Evolutionary conservation across 2,113 vertebrate species (phyloP).

Genomic region (Oreocharis arfaki): DNA sequence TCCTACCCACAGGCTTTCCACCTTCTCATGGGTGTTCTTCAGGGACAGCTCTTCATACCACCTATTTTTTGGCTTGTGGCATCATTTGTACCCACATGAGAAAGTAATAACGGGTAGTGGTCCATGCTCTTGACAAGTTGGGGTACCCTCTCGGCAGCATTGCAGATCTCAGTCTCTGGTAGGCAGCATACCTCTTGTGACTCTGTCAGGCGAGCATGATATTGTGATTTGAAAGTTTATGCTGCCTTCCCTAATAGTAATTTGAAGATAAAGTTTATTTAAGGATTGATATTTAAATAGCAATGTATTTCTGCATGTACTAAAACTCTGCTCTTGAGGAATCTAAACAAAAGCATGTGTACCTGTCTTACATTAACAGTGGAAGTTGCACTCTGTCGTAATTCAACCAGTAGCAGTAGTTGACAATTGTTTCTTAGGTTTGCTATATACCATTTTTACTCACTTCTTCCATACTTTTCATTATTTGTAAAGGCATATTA

Average conservation of each 20-base stretch:
- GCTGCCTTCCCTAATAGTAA: not conserved
- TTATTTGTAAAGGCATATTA: not conserved
- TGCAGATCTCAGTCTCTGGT: no score
- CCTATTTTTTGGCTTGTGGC: not conserved
- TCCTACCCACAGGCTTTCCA: not conserved
- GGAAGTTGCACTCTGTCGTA: not conserved
- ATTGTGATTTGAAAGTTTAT: not conserved
- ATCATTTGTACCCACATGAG: not conserved
- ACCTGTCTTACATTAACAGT: not conserved
- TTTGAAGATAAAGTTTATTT: not conserved
- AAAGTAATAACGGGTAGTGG: accelerated
- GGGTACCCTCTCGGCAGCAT: not conserved
- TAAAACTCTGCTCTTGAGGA: not conserved
- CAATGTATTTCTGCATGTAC: not conserved
- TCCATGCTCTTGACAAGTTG: not conserved
- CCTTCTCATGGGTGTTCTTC: not conserved
- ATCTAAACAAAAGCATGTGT: not conserved
- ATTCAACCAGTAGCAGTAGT: not conserved
- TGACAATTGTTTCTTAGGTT: not conserved
- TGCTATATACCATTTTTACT: not conserved
- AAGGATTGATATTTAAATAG: not conserved
- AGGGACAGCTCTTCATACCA: not conserved
- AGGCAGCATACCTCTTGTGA: not conserved
- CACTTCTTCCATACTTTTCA: not conserved
- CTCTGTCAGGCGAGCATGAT: not conserved